Conservation (phyloP, 2,797 vertebrate species). For the Allobates femoralis region DNA sequence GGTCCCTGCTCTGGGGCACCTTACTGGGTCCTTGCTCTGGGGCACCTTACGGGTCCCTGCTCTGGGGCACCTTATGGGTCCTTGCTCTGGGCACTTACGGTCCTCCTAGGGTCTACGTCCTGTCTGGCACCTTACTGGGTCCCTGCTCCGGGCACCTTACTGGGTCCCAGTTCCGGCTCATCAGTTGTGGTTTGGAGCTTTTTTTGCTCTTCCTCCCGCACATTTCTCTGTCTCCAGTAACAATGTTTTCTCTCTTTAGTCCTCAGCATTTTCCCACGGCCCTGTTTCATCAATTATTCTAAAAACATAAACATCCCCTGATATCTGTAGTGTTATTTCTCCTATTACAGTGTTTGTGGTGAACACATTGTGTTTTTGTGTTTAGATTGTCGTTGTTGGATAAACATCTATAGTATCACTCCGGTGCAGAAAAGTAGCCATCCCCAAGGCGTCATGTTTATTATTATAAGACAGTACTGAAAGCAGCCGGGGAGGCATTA, state of each 20-base stretch:
- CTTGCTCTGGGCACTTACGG: no score
- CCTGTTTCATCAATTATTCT: not conserved
- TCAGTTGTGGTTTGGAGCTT: not conserved
- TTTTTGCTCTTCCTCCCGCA: not conserved
- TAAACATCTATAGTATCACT: not conserved
- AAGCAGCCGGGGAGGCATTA: not conserved
- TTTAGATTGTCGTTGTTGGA: constrained; percentile 23
- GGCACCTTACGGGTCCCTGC: no score
- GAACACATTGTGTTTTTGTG: constrained; percentile 1
- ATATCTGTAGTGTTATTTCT: not conserved
- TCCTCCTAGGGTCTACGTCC: no score
- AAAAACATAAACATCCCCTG: no score
- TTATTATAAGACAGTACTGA: not conserved
- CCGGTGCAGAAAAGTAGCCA: not conserved
- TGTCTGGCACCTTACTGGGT: not conserved
- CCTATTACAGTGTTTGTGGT: not conserved
- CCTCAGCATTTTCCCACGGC: not conserved
- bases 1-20: no score
- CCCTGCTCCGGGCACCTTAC: no score
- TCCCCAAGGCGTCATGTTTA: not conserved
- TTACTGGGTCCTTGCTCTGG: no score
- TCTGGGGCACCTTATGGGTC: no score
- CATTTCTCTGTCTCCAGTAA: not conserved
- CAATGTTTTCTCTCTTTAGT: not conserved
- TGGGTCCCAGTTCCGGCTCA: no score